Percentiles rank a stretch among this genome's conserved stretches.
These are phyloP conservation scores for Capitulum mitella DNA, from an alignment of 2,888 invertebrate genomes.

Conservation along the genomic window DNA sequence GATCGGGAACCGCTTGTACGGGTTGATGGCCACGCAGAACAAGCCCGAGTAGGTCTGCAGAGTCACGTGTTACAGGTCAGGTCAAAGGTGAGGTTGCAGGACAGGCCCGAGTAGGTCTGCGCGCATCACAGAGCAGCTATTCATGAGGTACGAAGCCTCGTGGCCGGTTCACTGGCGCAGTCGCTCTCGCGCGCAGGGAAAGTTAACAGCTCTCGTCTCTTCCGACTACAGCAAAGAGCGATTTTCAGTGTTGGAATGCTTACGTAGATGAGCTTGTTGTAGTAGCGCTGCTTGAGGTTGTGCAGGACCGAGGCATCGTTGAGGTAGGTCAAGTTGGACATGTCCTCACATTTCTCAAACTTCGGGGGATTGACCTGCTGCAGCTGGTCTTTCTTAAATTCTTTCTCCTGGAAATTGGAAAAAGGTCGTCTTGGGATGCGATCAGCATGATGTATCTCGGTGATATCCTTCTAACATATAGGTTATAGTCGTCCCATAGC, in stretches of 20 bases:
- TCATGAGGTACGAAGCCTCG: neutral
- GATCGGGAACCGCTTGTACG: conserved; percentile 99
- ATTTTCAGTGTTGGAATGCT: too few species aligned
- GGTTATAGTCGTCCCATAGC: too few species aligned
- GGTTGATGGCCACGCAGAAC: conserved; percentile 99
- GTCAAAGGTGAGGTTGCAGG: neutral
- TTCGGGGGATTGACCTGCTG: conserved; percentile 81
- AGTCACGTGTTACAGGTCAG: neutral
- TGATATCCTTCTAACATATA: neutral
- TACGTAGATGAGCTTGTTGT: conserved; percentile 77
- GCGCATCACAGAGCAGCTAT: neutral
- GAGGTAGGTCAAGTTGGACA: conserved; percentile 91
- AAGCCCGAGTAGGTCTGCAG: conserved; percentile 96
- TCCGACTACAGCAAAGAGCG: too few species aligned
- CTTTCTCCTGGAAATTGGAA: conserved; percentile 46
- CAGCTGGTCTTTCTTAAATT: conserved; percentile 74
- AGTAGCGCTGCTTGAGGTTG: conserved; percentile 91
- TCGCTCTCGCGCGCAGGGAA: neutral
- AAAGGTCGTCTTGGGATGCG: too few species aligned
- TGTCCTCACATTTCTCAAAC: conserved; percentile 69
- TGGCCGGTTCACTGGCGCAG: neutral
- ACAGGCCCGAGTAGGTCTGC: too few species aligned
- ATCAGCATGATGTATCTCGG: neutral
- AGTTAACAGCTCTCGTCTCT: neutral
- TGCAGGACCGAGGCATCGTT: conserved; percentile 92